phyloP scores from a whole-genome alignment of 2,888 invertebrate species.

The Apoderus coryli region DNA sequence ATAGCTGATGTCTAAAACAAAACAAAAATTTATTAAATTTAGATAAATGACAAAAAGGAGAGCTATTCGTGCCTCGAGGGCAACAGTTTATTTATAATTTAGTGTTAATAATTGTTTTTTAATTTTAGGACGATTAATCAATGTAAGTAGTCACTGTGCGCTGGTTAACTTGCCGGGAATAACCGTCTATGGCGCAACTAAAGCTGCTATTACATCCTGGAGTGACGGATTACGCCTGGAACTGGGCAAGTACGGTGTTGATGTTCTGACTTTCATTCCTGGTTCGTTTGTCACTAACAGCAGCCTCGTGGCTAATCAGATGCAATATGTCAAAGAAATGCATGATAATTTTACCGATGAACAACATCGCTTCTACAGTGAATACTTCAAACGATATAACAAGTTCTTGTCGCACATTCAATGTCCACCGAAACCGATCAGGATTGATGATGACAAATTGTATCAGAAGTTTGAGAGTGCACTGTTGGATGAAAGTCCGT shows the following conservation, averaged over 20 bases:
- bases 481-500: constrained; percentile 43
- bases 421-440: constrained; percentile 33
- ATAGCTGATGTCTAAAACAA: too few species aligned
- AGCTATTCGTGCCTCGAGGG: too few species aligned
- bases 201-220: constrained; percentile 63
- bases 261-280: constrained; percentile 61
- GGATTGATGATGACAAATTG: constrained; percentile 38
- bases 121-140: constrained; percentile 61
- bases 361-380: constrained; percentile 46
- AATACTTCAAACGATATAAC: constrained; percentile 49
- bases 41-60: too few species aligned
- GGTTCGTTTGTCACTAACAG: constrained; percentile 59
- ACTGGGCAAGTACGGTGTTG: constrained; percentile 51
- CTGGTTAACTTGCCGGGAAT: constrained; percentile 55
- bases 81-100: too few species aligned
- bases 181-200: constrained; percentile 66
- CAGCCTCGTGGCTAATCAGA: constrained; percentile 52
- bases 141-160: constrained; percentile 75
- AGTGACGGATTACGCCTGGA: constrained; percentile 60
- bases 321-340: constrained; percentile 48
- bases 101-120: too few species aligned
- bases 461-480: constrained; percentile 48
- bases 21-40: too few species aligned
- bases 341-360: constrained; percentile 44
- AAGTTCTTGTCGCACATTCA: constrained; percentile 37